These are phyloP conservation scores for Cyphomyrus plagiostoma DNA, from an alignment of 2,113 vertebrate genomes.

Conservation along the genomic window DNA sequence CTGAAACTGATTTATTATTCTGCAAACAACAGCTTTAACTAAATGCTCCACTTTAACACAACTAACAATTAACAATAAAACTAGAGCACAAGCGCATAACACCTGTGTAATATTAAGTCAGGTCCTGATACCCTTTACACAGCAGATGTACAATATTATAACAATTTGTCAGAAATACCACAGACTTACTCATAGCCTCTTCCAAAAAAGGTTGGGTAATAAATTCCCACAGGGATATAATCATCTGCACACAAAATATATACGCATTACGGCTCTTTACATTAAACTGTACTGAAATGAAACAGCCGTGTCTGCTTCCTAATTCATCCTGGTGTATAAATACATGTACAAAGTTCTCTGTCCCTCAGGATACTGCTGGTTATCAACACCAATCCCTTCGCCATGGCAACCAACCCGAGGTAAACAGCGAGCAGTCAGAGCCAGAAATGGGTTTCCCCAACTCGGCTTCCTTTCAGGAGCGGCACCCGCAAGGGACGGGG, in stretches of 20 bases:
- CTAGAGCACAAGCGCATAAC: not conserved
- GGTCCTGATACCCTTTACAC: not conserved
- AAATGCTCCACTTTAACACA: not conserved
- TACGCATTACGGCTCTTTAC: slow-evolving; percentile 31
- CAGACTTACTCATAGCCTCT: slow-evolving; percentile 33
- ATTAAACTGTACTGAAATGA: not conserved
- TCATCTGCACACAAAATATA: slow-evolving; percentile 42
- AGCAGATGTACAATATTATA: not conserved
- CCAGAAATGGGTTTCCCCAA: not conserved
- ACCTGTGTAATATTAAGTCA: not conserved
- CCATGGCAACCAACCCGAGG: not conserved
- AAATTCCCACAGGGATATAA: slow-evolving; percentile 53
- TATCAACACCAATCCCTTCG: not conserved
- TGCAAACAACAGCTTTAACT: not conserved
- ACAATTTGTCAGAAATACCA: slow-evolving; percentile 28
- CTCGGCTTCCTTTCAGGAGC: not conserved
- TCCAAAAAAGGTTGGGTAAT: slow-evolving; percentile 44
- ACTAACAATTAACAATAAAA: not conserved
- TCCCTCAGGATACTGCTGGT: not conserved
- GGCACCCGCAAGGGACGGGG: not conserved
- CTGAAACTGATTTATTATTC: not conserved
- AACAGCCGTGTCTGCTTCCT: not conserved
- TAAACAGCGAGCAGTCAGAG: not conserved
- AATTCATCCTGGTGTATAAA: no score
- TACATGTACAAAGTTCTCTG: not conserved